Conservation (phyloP, 2,113 vertebrate species). For the Catharus bicknelli region DNA sequence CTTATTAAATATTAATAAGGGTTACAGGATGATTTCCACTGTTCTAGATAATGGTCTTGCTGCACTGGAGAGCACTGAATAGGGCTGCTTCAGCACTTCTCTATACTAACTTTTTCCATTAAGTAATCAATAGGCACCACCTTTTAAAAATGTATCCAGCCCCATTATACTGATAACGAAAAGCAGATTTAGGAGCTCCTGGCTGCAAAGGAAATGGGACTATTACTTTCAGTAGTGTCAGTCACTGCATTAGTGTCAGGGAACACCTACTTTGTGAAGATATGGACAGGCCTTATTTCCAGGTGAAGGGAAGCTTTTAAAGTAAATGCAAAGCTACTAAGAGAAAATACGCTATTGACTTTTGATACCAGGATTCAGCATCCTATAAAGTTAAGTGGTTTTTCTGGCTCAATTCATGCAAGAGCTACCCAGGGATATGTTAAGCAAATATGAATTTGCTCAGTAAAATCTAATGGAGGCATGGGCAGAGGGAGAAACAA, state of each 20-base stretch:
- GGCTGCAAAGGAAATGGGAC: slow-evolving; percentile 26
- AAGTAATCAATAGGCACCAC: slow-evolving; percentile 79
- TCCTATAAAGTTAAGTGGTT: slow-evolving; percentile 59
- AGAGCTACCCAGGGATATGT: neutral
- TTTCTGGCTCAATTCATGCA: slow-evolving; percentile 41
- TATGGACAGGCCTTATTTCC: slow-evolving; percentile 15
- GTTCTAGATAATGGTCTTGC: slow-evolving; percentile 69
- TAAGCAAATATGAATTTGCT: slow-evolving; percentile 15
- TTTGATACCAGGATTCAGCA: slow-evolving; percentile 52
- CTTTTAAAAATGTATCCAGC: slow-evolving; percentile 76
- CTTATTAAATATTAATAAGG: slow-evolving; percentile 75
- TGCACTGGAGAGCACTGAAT: slow-evolving; percentile 64
- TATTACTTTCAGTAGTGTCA: slow-evolving; percentile 63
- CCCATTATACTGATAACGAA: slow-evolving; percentile 65
- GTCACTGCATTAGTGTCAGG: slow-evolving; percentile 54
- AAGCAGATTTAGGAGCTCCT: slow-evolving; percentile 55
- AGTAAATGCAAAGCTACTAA: slow-evolving; percentile 44
- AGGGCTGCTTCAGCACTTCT: slow-evolving; percentile 74
- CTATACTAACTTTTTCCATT: slow-evolving; percentile 72
- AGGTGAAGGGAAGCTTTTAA: slow-evolving; percentile 55
- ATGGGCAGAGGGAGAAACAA: neutral
- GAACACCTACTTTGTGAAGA: slow-evolving; percentile 51
- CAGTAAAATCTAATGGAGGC: neutral
- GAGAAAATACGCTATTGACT: slow-evolving; percentile 59
- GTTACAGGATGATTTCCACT: slow-evolving; percentile 61